Conservation (phyloP, 2,113 vertebrate genomes). For the Labrus mixtus region DNA sequence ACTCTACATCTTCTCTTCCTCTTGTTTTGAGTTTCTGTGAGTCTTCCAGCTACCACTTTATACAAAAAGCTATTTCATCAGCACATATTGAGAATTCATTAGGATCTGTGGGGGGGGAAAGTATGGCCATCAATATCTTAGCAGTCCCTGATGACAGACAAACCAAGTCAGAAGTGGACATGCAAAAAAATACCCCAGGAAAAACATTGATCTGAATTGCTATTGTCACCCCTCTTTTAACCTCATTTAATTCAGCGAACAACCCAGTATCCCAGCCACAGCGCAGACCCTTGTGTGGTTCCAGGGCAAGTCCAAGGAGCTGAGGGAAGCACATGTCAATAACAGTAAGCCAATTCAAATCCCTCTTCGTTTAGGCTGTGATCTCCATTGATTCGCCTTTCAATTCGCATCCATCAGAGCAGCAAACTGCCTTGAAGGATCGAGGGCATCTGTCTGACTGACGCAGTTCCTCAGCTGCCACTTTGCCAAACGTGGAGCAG, state of each 20-base stretch:
- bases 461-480: slow-evolving; percentile 37
- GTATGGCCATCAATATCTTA: slow-evolving; percentile 35
- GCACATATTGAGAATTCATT: slow-evolving; percentile 68
- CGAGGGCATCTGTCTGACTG: slow-evolving; percentile 46
- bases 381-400: slow-evolving; percentile 83
- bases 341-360: slow-evolving; percentile 83
- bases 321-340: slow-evolving; percentile 72
- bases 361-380: slow-evolving; percentile 84
- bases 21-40: slow-evolving; percentile 44
- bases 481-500: slow-evolving; percentile 18
- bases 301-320: slow-evolving; percentile 56
- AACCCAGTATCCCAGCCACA: slow-evolving; percentile 46
- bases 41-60: slow-evolving; percentile 51
- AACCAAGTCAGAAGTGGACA: slow-evolving; percentile 5
- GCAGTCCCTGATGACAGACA: slow-evolving; percentile 18
- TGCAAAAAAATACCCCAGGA: slow-evolving; percentile 30
- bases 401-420: slow-evolving; percentile 77
- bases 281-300: slow-evolving; percentile 14
- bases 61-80: slow-evolving; percentile 67
- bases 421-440: slow-evolving; percentile 60
- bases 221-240: slow-evolving; percentile 66
- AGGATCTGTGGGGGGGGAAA: slow-evolving; percentile 29
- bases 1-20: slow-evolving; percentile 32
- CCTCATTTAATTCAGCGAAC: slow-evolving; percentile 56
- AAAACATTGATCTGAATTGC: slow-evolving; percentile 61